Evolutionary conservation across 2,113 vertebrate species (phyloP).

Genomic region (Lucifuga dentata): DNA sequence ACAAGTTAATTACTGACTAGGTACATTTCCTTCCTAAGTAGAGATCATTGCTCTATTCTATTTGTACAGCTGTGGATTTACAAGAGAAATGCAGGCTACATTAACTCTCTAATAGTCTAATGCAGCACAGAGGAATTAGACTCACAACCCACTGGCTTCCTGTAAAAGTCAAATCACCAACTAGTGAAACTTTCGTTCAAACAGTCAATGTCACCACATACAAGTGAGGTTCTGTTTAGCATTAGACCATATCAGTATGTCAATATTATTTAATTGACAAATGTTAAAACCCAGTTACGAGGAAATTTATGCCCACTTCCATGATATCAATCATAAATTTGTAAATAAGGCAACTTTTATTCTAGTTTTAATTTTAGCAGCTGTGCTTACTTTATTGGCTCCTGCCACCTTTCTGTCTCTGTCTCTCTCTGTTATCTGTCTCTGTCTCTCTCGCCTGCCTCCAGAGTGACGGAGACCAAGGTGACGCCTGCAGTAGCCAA

Average conservation of each 20-base stretch:
- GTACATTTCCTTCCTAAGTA: constrained; percentile 30
- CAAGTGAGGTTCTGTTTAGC: constrained; percentile 1
- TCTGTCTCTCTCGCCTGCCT: constrained; percentile 43
- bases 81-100: constrained; percentile 56
- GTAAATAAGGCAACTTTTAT: too few species aligned
- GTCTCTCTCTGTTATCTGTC: constrained; percentile 43
- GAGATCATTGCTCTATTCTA: constrained; percentile 49
- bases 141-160: constrained; percentile 46
- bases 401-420: constrained; percentile 10
- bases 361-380: not conserved
- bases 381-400: constrained; percentile 30
- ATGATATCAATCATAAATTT: too few species aligned
- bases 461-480: constrained; percentile 55
- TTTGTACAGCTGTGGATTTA: constrained; percentile 72
- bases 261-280: not conserved
- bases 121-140: constrained; percentile 55
- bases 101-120: constrained; percentile 56
- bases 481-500: constrained; percentile 69
- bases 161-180: constrained; percentile 60
- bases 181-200: constrained; percentile 35
- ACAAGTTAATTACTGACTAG: constrained; percentile 29
- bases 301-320: too few species aligned
- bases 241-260: constrained; percentile 1
- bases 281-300: too few species aligned
- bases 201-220: constrained; percentile 9